Evolutionary conservation across 1,140 invertebrate species (phyloP).

Genomic region (Euura lappo): DNA sequence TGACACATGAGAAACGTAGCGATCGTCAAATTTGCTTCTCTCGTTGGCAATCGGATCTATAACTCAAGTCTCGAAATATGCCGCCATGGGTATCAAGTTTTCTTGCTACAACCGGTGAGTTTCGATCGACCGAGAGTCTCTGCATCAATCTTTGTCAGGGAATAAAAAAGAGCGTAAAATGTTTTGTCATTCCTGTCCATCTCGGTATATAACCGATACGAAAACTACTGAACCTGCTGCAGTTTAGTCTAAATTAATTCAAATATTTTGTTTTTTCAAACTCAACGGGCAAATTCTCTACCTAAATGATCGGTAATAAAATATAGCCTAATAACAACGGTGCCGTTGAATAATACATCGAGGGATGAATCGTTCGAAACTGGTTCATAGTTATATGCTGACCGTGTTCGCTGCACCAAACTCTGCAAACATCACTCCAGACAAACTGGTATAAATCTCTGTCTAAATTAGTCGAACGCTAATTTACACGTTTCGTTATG

Average conservation of each 20-base stretch:
- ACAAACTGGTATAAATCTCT: no score
- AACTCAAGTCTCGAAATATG: background rate
- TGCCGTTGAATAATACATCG: constrained; percentile 10
- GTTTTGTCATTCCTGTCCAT: constrained; percentile 6
- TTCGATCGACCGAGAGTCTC: background rate
- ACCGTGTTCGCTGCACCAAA: no score
- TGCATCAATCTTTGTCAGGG: constrained; percentile 5
- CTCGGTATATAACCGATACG: background rate
- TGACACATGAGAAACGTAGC: background rate
- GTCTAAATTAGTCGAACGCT: no score
- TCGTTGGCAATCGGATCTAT: background rate
- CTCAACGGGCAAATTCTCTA: constrained; percentile 1
- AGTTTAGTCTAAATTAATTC: constrained; percentile 8
- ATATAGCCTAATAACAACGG: constrained; percentile 9
- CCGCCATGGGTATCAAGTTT: background rate
- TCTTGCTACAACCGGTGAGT: background rate
- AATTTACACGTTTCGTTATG: no score
- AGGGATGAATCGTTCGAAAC: background rate
- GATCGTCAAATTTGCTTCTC: background rate
- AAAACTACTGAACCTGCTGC: background rate
- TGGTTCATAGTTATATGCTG: background rate
- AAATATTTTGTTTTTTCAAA: background rate
- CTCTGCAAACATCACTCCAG: no score
- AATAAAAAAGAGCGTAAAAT: constrained; percentile 4
- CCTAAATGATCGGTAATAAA: constrained; percentile 12